These are phyloP conservation scores for Cerceris ruficornis DNA, from an alignment of 2,888 invertebrate genomes.

Conservation along the genomic window DNA sequence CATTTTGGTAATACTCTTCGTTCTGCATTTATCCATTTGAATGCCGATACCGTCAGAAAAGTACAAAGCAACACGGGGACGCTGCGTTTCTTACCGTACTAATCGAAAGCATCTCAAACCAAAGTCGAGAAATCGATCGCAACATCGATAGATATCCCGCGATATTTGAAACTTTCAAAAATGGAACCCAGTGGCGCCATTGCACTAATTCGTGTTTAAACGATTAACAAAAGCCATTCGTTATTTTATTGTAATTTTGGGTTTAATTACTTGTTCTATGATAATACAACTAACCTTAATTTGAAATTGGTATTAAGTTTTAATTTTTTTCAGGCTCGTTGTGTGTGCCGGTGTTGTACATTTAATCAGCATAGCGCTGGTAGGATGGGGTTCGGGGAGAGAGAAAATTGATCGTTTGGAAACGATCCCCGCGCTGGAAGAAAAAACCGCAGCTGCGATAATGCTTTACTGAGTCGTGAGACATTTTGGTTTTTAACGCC, in stretches of 20 bases:
- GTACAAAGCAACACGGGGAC: too few species aligned
- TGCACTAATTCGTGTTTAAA: too few species aligned
- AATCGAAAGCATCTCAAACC: too few species aligned
- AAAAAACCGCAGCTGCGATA: slow-evolving; percentile 92
- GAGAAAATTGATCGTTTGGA: slow-evolving; percentile 84
- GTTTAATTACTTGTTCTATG: too few species aligned
- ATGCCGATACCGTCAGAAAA: too few species aligned
- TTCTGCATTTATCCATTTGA: not conserved
- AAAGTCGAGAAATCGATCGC: too few species aligned
- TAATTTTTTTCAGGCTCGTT: slow-evolving; percentile 85
- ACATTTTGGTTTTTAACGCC: not conserved
- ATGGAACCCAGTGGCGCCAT: too few species aligned
- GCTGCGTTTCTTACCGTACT: too few species aligned
- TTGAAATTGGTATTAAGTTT: not conserved
- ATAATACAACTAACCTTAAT: not conserved
- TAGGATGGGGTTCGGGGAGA: slow-evolving; percentile 89
- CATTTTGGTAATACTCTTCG: slow-evolving; percentile 87
- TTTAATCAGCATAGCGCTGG: slow-evolving; percentile 88
- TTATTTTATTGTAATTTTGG: too few species aligned
- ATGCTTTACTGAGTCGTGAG: slow-evolving; percentile 87
- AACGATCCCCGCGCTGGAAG: slow-evolving; percentile 88
- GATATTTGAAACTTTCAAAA: too few species aligned
- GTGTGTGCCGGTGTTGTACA: slow-evolving; percentile 88
- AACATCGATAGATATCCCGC: too few species aligned
- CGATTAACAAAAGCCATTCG: too few species aligned